Percentiles rank a stretch among this genome's conserved stretches.
These are phyloP conservation scores for Halocynthia roretzi DNA, from an alignment of 23 tunicate species.

Conservation along the genomic window DNA sequence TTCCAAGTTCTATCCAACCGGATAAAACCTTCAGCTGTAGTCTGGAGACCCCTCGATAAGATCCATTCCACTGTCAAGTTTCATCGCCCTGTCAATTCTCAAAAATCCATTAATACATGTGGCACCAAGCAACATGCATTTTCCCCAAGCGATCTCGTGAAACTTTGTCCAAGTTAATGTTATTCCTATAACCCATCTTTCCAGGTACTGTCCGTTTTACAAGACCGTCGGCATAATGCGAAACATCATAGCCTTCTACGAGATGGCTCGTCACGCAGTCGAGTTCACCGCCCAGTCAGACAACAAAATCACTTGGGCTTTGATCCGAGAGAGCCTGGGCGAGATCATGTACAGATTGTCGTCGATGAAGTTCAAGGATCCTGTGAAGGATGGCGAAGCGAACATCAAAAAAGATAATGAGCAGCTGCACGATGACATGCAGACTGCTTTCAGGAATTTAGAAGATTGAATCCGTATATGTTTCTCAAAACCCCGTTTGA, in stretches of 20 bases:
- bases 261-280: slow-evolving; percentile 71
- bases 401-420: slow-evolving; percentile 80
- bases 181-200: background rate
- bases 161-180: background rate
- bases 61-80: no score
- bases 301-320: slow-evolving; percentile 94
- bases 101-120: no score
- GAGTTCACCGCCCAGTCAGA: slow-evolving; percentile 89
- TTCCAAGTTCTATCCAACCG: no score
- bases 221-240: slow-evolving; percentile 96
- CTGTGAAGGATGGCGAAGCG: slow-evolving; percentile 89
- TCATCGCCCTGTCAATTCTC: no score
- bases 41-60: no score
- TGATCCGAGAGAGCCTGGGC: slow-evolving; percentile 80
- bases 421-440: slow-evolving; percentile 90
- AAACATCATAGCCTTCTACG: slow-evolving; percentile 90
- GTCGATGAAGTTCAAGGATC: slow-evolving; percentile 98
- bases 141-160: no score
- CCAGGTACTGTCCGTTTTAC: slow-evolving; percentile 96
- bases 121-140: no score
- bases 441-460: slow-evolving; percentile 69
- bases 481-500: no score
- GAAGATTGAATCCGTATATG: slow-evolving; percentile 43
- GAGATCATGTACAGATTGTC: slow-evolving; percentile 81
- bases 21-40: no score